Base-by-base conservation (phyloP, 2,797 vertebrate species). In the Echiichthys vipera region DNA sequence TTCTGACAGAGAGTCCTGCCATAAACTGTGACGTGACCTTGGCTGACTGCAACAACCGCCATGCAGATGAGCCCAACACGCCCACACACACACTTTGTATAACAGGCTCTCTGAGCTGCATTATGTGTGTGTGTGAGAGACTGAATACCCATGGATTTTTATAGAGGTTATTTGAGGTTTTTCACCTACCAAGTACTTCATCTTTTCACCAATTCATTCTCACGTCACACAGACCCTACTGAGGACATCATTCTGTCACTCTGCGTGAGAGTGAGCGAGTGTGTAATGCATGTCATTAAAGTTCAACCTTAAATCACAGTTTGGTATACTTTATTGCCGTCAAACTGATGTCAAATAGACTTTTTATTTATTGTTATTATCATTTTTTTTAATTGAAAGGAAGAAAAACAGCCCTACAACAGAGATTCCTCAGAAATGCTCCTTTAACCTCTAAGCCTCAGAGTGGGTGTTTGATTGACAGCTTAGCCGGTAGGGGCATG, bases 1-100 rank as follows among this genome's bases (percentile, higher is more conserved):
- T 59, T 69, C 58, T 83, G 71, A 83, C 78, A 84, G 61, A 61
- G 36, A 65, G 36, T n/a, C 25, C 73, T 71, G 79, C 76, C 71
- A 82, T 74, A 79, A 86, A 86, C 61, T 82, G 53, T 65, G 57
- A 74, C 9, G 56, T 67, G 79, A 82, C 75, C 83, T 79, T 76
- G 69, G 65, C 69, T 76, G 65, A 79, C 61, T 72, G 49, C 34
- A 57, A 61, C 47, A 65, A 32, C 50, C 1, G 7, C 66, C 46
- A 59, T 67, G 56, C 62, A 74, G 36, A 74, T 74, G 59, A 66
- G 61, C 30, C 47, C 1, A 32, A 66, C 56, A 66, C 27, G 2
- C 37, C 0, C 64, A 39, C 49, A 18, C 39, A 49, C 71, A 68
- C 36, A 65, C 34, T 4, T 29, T 22, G 7, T 14, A 27, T 25